Percentiles rank a stretch among this genome's conserved stretches.
Evolutionary conservation across 64 coral and sea anemone genomes (phyloP).

Genomic region (Dendronephthya gigantea): DNA sequence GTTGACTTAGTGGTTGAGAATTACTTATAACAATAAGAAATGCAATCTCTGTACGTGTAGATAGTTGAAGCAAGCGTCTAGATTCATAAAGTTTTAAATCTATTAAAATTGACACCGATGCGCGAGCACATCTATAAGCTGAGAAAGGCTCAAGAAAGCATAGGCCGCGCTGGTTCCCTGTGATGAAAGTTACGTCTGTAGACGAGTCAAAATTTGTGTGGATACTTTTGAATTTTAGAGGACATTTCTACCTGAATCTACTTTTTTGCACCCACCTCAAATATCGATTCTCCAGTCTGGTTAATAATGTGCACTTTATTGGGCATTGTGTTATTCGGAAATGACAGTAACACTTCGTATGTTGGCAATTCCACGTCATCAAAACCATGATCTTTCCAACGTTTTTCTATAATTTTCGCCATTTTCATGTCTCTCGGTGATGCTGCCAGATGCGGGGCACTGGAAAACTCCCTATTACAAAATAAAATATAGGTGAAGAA

Average conservation of each 20-base stretch:
- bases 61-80: too few relatives aligned
- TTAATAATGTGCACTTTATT: constrained; percentile 55
- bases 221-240: neutral
- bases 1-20: too few relatives aligned
- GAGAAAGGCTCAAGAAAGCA: too few relatives aligned
- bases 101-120: too few relatives aligned
- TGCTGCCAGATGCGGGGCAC: constrained; percentile 46
- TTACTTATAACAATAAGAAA: too few relatives aligned
- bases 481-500: neutral
- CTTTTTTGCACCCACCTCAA: constrained; percentile 16
- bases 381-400: constrained; percentile 60
- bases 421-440: constrained; percentile 53
- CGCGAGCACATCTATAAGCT: too few relatives aligned
- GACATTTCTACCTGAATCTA: constrained; percentile 23
- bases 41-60: too few relatives aligned
- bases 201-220: too few relatives aligned
- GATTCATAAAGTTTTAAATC: too few relatives aligned
- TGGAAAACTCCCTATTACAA: constrained; percentile 51
- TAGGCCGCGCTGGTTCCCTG: too few relatives aligned
- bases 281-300: constrained; percentile 29
- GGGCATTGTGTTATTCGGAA: constrained; percentile 17
- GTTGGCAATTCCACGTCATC: constrained; percentile 46
- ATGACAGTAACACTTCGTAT: constrained; percentile 49
- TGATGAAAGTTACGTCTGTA: too few relatives aligned
- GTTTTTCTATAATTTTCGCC: constrained; percentile 31